phyloP scores from a whole-genome alignment of 2,113 vertebrate genomes.

The Acinonyx jubatus region DNA sequence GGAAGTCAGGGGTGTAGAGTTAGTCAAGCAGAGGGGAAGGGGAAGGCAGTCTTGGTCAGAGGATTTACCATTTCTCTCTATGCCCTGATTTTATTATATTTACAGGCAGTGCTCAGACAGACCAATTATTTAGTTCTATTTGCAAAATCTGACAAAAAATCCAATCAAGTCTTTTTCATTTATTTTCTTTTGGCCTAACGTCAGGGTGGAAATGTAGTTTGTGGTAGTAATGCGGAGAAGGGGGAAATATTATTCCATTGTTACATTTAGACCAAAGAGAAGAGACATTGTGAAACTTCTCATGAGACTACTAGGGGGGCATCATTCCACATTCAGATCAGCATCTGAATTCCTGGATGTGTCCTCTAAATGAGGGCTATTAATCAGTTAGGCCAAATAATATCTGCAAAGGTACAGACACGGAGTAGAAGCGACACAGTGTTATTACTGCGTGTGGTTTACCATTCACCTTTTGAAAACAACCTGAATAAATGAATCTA shows the following conservation, averaged over 20 bases:
- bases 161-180: background rate
- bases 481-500: slow-evolving; percentile 36
- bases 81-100: background rate
- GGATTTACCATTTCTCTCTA: background rate
- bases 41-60: background rate
- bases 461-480: slow-evolving; percentile 33
- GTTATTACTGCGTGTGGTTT: background rate
- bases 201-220: background rate
- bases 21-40: background rate
- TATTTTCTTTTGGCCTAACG: background rate
- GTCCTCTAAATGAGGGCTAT: background rate
- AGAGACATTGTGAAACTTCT: background rate
- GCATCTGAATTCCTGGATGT: background rate
- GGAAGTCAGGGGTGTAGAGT: too few species aligned
- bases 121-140: background rate
- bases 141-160: slow-evolving; percentile 5
- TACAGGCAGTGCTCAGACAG: background rate
- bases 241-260: background rate
- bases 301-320: background rate
- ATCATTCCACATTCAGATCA: background rate
- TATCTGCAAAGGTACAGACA: background rate
- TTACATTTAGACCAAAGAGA: background rate
- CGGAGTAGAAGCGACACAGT: background rate
- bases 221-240: background rate
- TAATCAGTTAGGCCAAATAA: background rate